Evolutionary conservation across 2,888 invertebrate genomes (phyloP), one percentile per base, ranked within the genome.

Genomic region (Euphydryas editha): DNA sequence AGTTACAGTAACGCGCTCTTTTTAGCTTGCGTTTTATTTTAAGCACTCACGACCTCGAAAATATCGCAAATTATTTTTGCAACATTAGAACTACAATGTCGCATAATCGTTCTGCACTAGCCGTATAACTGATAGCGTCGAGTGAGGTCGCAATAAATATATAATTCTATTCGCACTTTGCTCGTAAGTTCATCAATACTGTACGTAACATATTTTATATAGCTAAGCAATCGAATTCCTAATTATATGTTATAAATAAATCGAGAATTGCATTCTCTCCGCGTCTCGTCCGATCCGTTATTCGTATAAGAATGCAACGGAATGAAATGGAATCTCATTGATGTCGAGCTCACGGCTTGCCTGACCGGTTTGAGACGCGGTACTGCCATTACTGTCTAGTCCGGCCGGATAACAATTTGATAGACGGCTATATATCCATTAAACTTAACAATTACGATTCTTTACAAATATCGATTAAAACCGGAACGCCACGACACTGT

Each of bases 281-380:
- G 76, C 77, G 76, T 81, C 82, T 82, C 77, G 83, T 81, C 83
- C 83, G 83, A 82, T 82, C 91, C 90, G 91, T 92, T 92, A 91
- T 81, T 87, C 82, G 81, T 81, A 81, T 86, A 90, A 89, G 92
- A 92, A 91, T 92, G 90, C 89, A 86, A 85, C 83, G 87, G 86
- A 87, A 88, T 88, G 88, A 89, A 90, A 90, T 86, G 89, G 92
- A 92, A 92, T 92, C 88, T 92, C 89, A 91, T 92, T 90, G 91
- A 90, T 87, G 88, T 86, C 81, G 79, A 84, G 85, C 85, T 81
- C 75, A 81, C 76, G 80, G 84, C 85, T 77, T 76, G 84, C 80
- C 77, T 77, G 83, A 91, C 92, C 90, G 90, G 91, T 92, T 90
- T 83, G 71, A 69, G 80, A 77, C 81, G 80, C 80, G 79, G 83